phyloP scores from a whole-genome alignment of 2,113 vertebrate species.

The Ibidorhyncha struthersii region DNA sequence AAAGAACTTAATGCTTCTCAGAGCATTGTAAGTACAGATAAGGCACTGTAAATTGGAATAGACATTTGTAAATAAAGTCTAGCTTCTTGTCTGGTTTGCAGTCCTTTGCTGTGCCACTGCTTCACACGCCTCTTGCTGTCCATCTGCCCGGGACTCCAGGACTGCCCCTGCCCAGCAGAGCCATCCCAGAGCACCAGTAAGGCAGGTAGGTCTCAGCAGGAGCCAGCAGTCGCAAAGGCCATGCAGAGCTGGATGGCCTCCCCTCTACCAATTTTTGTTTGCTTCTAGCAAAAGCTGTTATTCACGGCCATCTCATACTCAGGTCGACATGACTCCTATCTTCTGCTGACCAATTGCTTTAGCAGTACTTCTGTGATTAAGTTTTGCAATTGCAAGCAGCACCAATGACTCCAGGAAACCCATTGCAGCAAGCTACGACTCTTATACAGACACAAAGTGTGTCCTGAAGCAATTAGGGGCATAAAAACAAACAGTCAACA shows the following conservation, averaged over 20 bases:
- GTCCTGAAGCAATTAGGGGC: not conserved
- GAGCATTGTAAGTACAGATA: not conserved
- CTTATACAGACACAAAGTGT: not conserved
- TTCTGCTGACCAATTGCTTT: not conserved
- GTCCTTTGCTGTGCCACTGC: not conserved
- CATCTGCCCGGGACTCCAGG: not conserved
- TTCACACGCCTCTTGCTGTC: not conserved
- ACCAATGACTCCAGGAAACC: not conserved
- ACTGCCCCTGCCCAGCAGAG: not conserved
- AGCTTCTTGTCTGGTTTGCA: not conserved
- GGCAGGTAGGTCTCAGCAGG: not conserved
- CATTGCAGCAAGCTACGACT: not conserved
- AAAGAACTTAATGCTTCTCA: not conserved
- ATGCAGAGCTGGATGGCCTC: not conserved
- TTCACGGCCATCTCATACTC: not conserved
- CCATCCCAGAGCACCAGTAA: not conserved
- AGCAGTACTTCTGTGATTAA: not conserved
- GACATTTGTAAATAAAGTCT: not conserved
- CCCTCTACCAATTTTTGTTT: not conserved
- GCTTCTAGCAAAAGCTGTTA: not conserved
- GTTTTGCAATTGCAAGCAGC: not conserved
- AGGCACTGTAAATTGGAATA: not conserved
- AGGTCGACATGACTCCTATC: not conserved
- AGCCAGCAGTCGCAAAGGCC: not conserved
- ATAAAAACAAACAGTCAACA: not conserved